Evolutionary conservation across 2,113 vertebrate species (phyloP), one percentile per base, ranked within the genome.

Genomic region (Nestor notabilis): DNA sequence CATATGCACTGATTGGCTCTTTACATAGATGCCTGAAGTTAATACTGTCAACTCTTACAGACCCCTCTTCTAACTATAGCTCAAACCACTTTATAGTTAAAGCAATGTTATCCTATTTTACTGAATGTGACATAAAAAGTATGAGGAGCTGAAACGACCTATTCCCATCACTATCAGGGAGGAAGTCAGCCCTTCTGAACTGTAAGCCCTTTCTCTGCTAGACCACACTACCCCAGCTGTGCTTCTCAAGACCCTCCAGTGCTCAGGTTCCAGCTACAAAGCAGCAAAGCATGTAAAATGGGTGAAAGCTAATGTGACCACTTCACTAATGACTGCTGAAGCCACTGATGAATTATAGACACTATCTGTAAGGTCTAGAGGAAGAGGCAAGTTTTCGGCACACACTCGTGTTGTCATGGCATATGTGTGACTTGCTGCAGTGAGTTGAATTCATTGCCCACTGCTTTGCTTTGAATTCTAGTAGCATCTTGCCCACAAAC

Each of bases 171-270:
- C 25, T 52, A 65, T 2, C n/a, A 60, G 15, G 56, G 49, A 56
- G 10, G 28, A 90, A 82, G 71, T 68, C n/a, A 68, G 56, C 37
- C 21, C n/a, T 85, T 65, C 29, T 35, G 33, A 89, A 33, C 43
- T 52, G 15, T 10, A 76, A 83, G 33, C 28, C 33, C 16, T 60
- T 83, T 90, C 33, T 65, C 52, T 79, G 52, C 13, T 44, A 52
- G 29, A 52, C 21, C 7, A 28, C 5, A 13, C 72, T 52, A 17
- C 5, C 13, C 9, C 41, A 66, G 16, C 27, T 52, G 9, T n/a
- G 53, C 25, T 56, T 63, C 27, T 66, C 55, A 47, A 1, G 12
- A 17, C 28, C 58, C 18, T 0, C 0, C 43, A 66, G 46, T 9
- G 6, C n/a, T 63, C n/a, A 44, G 31, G 6, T 70, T 80, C 60